Base-by-base conservation (phyloP, 2,797 vertebrate genomes). In the Bovichtus diacanthus region DNA sequence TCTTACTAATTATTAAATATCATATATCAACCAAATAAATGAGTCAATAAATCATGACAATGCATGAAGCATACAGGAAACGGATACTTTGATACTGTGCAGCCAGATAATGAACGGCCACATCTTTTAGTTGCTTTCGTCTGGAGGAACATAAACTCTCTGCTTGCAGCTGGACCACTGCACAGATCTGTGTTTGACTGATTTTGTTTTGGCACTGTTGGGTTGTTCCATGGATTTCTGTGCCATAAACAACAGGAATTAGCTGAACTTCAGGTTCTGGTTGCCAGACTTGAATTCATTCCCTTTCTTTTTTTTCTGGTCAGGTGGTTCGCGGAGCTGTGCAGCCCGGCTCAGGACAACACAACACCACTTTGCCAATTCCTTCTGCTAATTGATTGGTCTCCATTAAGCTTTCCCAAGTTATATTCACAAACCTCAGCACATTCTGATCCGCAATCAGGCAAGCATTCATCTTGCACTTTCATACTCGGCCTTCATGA, bases 281-380 rank as follows among this genome's bases (percentile, higher is more conserved):
- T 16, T 54, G 65, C 70, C 64, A 58, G 54, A 25, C 73, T 25
- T 81, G 41, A 34, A 84, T 82, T 76, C 16, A 70, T 88, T 72
- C 66, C 41, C 72, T 64, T 75, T 81, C n/a, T n/a, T n/a, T n/a
- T n/a, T n/a, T n/a, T 78, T 80, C 76, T 68, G 76, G 56, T 83
- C 74, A 46, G 47, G 78, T 53, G 63, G 73, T 67, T 63, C 58
- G 12, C 31, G 56, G 58, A 74, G 62, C 68, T 19, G 54, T 13
- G 1, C 25, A 3, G 38, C 11, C 75, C 64, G 55, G 56, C 82
- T 69, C 55, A 6, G 64, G 53, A 44, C 21, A 10, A 15, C 60
- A 9, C 68, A 39, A 46, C 47, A 25, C 0, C 9, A 55, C 60
- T 51, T 54, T 21, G 49, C 74, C 83, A 81, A 43, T 47, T 76